These are phyloP conservation scores for Chloromyia formosa DNA, from an alignment of 2,888 invertebrate genomes.

Conservation along the genomic window DNA sequence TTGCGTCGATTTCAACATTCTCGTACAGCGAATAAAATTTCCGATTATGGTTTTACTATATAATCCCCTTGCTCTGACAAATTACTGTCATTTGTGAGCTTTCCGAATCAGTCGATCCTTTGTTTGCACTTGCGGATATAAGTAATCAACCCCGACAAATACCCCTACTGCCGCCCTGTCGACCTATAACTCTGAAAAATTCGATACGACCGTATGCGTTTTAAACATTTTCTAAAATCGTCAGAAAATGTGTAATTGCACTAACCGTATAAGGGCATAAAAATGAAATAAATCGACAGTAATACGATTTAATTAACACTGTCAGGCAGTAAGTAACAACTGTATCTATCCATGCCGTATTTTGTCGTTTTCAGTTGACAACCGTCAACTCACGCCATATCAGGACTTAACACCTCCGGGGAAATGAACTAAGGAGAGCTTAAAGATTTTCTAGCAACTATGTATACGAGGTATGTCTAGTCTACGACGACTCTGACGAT, in stretches of 20 bases:
- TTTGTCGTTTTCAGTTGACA: neutral
- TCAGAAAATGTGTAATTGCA: neutral
- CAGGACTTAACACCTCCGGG: neutral
- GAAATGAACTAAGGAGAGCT: neutral
- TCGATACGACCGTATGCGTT: neutral
- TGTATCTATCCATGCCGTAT: neutral
- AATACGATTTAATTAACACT: slow-evolving; percentile 2
- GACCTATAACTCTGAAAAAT: neutral
- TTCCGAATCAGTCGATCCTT: too few relatives aligned
- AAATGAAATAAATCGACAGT: neutral
- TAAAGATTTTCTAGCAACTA: neutral
- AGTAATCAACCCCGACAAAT: too few relatives aligned
- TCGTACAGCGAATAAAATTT: too few relatives aligned
- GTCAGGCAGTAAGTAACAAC: neutral
- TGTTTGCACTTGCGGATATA: too few relatives aligned
- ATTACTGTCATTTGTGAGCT: too few relatives aligned
- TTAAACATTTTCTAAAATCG: neutral
- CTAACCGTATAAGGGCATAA: slow-evolving; percentile 1
- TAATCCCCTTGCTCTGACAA: too few relatives aligned
- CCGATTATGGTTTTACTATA: too few relatives aligned
- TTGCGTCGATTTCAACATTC: too few relatives aligned
- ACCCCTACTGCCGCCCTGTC: neutral
- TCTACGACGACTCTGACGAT: neutral
- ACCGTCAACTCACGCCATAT: neutral
- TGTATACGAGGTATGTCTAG: too few relatives aligned